A percentile compares a stretch with the other conserved stretches of the same genome.
phyloP scores from a whole-genome alignment of 2,797 vertebrate species.

The Denticeps clupeoides region DNA sequence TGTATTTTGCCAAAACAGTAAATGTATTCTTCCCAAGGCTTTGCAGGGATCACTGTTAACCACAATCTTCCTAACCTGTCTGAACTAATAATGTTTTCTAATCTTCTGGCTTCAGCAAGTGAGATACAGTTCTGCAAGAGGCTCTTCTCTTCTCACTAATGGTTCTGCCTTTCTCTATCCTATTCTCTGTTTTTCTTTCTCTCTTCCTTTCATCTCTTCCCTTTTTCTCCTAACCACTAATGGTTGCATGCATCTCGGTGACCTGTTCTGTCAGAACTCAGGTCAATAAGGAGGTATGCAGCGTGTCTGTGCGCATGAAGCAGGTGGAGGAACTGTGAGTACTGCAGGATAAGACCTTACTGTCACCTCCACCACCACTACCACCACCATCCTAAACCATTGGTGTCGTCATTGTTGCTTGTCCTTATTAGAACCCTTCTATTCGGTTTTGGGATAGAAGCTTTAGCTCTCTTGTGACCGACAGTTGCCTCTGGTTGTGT shows the following conservation, averaged over 20 bases:
- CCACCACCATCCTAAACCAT: neutral
- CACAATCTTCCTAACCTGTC: no score
- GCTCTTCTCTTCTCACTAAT: conserved; percentile 6
- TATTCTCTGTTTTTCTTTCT: conserved; percentile 17
- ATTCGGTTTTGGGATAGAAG: conserved; percentile 47
- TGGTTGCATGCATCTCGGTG: conserved; percentile 68
- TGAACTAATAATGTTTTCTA: neutral
- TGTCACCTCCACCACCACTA: conserved; percentile 24
- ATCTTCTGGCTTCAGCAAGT: neutral
- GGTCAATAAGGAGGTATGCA: conserved; percentile 96
- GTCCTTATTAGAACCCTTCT: conserved; percentile 34
- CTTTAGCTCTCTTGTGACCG: neutral
- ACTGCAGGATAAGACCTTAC: no score
- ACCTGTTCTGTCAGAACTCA: conserved; percentile 70
- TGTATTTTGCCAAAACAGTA: no score
- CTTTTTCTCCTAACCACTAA: conserved; percentile 63
- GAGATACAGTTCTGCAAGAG: neutral
- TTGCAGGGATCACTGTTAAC: no score
- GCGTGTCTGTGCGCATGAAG: conserved; percentile 98
- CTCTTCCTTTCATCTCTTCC: conserved; percentile 15
- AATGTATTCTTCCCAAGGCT: no score
- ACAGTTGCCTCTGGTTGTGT: neutral
- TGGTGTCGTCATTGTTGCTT: neutral
- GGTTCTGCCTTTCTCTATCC: conserved; percentile 32
- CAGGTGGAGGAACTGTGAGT: conserved; percentile 99